These are phyloP conservation scores for Axea sp. DNA, from an alignment of 2,888 invertebrate genomes.

Conservation along the genomic window DNA sequence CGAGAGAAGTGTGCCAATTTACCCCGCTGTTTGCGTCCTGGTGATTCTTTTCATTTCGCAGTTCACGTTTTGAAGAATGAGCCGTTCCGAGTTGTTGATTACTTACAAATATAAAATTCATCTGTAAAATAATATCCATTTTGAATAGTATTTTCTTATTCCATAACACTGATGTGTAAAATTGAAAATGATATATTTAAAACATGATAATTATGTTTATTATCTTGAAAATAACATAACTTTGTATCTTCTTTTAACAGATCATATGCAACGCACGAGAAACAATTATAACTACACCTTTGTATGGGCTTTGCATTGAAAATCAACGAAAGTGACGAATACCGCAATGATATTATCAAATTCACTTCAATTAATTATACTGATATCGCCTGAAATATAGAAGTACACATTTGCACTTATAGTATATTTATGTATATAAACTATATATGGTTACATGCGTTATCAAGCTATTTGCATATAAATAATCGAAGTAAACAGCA, in stretches of 20 bases:
- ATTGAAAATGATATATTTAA: slow-evolving; percentile 62
- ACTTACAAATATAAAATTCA: no score
- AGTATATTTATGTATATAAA: slow-evolving; percentile 58
- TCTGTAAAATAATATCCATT: no score
- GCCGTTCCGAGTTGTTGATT: no score
- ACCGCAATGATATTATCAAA: slow-evolving; percentile 48
- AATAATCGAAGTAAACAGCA: slow-evolving; percentile 39
- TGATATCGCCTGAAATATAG: slow-evolving; percentile 49
- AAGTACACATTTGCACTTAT: slow-evolving; percentile 47
- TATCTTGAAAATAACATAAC: no score
- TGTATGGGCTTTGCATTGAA: slow-evolving; percentile 81
- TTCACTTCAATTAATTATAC: slow-evolving; percentile 44
- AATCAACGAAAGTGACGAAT: slow-evolving; percentile 54
- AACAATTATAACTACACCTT: slow-evolving; percentile 90
- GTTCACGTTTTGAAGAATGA: no score
- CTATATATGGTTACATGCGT: slow-evolving; percentile 40
- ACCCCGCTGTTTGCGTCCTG: no score
- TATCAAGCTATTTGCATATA: slow-evolving; percentile 50
- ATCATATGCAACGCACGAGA: slow-evolving; percentile 87
- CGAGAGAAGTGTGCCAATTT: no score
- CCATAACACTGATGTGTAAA: no score
- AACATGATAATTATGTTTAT: no score
- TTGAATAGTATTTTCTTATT: no score
- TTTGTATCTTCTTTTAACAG: slow-evolving; percentile 50
- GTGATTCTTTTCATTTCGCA: no score